Evolutionary conservation across 2,113 vertebrate genomes (phyloP).

Genomic region (Dascyllus trimaculatus): DNA sequence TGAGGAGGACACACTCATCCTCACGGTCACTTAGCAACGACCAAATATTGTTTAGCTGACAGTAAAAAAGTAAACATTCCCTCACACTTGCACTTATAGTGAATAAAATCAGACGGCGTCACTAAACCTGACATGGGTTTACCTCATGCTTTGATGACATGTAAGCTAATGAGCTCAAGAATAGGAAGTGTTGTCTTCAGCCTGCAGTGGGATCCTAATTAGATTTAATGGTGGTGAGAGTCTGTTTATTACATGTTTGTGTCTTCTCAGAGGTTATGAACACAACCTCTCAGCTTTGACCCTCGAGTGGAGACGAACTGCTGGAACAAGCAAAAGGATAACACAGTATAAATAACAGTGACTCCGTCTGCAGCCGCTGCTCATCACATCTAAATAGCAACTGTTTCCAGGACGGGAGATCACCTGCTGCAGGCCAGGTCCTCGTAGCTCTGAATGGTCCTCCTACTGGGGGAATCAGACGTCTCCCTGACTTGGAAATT

Average conservation of each 20-base stretch:
- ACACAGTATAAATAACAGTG: constrained; percentile 79
- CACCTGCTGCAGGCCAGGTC: constrained; percentile 75
- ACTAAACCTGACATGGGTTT: constrained; percentile 8
- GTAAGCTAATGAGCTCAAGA: constrained; percentile 59
- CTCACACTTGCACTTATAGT: constrained; percentile 17
- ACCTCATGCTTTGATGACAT: constrained; percentile 57
- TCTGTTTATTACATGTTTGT: constrained; percentile 52
- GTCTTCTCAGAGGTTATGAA: constrained; percentile 59
- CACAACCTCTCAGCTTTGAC: constrained; percentile 39
- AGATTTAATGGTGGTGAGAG: constrained; percentile 31
- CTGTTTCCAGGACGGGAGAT: constrained; percentile 78
- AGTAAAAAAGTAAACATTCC: constrained; percentile 55
- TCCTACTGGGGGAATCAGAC: constrained; percentile 67
- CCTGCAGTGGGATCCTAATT: constrained; percentile 56
- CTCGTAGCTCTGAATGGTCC: constrained; percentile 44
- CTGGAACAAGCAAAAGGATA: constrained; percentile 66
- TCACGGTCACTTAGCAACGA: constrained; percentile 82
- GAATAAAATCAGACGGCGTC: constrained; percentile 13
- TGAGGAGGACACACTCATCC: constrained; percentile 75
- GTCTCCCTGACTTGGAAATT: constrained; percentile 2
- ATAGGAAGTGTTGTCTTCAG: constrained; percentile 72
- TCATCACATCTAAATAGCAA: constrained; percentile 80
- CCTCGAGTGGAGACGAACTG: constrained; percentile 25
- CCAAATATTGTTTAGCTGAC: constrained; percentile 81
- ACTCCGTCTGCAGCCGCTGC: constrained; percentile 54